phyloP scores from a whole-genome alignment of 2,888 invertebrate species.

The Ichneumoninae sp. region DNA sequence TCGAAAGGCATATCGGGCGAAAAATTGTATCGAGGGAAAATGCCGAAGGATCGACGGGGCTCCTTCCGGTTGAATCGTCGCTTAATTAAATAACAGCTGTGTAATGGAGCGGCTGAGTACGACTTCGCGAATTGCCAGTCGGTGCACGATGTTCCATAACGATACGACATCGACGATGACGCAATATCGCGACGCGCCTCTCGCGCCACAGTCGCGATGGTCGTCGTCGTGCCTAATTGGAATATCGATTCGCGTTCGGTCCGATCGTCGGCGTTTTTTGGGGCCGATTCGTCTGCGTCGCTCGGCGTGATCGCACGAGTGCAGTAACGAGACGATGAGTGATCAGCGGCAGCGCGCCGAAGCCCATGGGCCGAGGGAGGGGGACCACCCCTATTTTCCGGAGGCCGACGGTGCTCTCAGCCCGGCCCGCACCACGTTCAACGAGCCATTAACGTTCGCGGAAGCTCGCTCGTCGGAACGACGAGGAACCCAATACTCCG shows the following conservation, averaged over 20 bases:
- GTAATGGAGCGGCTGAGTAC: neutral
- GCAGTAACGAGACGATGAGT: slow-evolving; percentile 55
- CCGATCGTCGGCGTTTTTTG: slow-evolving; percentile 36
- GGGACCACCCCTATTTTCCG: slow-evolving; percentile 62
- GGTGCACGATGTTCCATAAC: slow-evolving; percentile 19
- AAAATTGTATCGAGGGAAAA: neutral
- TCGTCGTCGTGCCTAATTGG: slow-evolving; percentile 53
- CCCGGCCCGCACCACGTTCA: slow-evolving; percentile 25
- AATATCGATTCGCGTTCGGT: slow-evolving; percentile 56
- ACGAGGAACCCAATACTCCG: slow-evolving; percentile 31
- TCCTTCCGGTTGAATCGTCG: neutral
- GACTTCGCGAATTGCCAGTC: neutral
- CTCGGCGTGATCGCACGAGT: slow-evolving; percentile 23
- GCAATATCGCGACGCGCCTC: slow-evolving; percentile 17
- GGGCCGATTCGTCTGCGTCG: slow-evolving; percentile 53
- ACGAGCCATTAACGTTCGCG: slow-evolving; percentile 38
- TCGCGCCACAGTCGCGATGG: slow-evolving; percentile 26
- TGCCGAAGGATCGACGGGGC: neutral
- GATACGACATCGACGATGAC: slow-evolving; percentile 6
- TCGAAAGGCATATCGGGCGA: neutral
- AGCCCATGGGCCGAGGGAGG: slow-evolving; percentile 5
- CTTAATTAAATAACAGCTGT: neutral
- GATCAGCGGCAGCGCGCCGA: slow-evolving; percentile 48
- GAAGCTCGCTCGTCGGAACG: slow-evolving; percentile 17
- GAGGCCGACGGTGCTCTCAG: neutral